These are phyloP conservation scores for Callimorpha dominula DNA, from an alignment of 2,888 invertebrate genomes.

Conservation along the genomic window DNA sequence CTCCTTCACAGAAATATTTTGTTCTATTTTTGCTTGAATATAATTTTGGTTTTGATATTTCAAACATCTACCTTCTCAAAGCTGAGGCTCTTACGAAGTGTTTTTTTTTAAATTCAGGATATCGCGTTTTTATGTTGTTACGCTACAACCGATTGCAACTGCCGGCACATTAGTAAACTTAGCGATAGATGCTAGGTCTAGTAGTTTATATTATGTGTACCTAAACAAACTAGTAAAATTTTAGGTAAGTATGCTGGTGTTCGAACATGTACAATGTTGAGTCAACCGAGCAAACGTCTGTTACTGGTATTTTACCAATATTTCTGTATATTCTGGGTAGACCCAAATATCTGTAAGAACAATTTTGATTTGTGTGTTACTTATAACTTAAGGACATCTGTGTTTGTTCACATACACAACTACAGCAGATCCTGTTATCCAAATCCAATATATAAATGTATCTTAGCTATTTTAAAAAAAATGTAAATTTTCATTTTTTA, in stretches of 20 bases:
- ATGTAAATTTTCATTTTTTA: not conserved
- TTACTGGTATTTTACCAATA: not conserved
- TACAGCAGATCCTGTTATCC: no score
- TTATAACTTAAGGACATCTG: not conserved
- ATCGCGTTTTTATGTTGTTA: not conserved
- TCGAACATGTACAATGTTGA: not conserved
- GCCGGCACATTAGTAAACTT: not conserved
- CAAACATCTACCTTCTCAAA: conserved; percentile 29
- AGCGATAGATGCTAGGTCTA: not conserved
- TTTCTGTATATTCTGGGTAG: not conserved
- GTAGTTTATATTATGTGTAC: not conserved
- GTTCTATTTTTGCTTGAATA: conserved; percentile 52
- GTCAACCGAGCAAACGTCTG: not conserved
- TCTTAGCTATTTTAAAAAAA: not conserved
- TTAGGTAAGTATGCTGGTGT: not conserved
- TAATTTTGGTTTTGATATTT: conserved; percentile 40
- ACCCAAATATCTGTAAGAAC: not conserved
- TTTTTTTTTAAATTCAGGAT: not conserved
- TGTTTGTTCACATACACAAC: not conserved
- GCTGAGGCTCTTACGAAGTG: not conserved
- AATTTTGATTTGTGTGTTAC: conserved; percentile 1
- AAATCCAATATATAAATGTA: not conserved
- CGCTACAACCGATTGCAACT: not conserved
- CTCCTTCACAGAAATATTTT: conserved; percentile 42
- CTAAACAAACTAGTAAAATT: not conserved